Percentiles rank a stretch among this genome's conserved stretches.
These are phyloP conservation scores for Dermatemys mawii DNA, from an alignment of 2,113 vertebrate genomes.

Conservation along the genomic window DNA sequence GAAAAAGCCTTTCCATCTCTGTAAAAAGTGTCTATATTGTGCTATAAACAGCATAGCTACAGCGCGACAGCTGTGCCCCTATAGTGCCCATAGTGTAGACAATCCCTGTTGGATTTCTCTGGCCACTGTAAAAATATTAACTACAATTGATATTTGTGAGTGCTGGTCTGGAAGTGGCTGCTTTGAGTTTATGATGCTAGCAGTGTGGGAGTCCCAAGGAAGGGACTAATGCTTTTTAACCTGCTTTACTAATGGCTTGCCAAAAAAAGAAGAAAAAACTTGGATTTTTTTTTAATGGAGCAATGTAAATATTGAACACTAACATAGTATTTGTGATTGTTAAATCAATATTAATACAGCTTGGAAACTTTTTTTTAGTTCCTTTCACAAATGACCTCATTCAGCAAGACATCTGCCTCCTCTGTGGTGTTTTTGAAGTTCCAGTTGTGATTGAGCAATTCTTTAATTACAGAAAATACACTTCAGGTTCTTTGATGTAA, in stretches of 20 bases:
- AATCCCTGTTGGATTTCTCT: neutral
- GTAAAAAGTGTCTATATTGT: neutral
- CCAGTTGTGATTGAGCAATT: neutral
- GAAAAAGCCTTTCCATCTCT: neutral
- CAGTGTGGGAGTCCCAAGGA: neutral
- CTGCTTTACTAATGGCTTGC: neutral
- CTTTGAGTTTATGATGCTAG: neutral
- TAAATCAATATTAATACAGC: neutral
- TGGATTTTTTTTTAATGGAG: neutral
- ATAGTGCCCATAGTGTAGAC: neutral
- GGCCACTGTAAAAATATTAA: neutral
- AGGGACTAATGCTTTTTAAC: neutral
- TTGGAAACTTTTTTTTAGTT: neutral
- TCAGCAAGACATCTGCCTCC: neutral
- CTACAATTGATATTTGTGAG: neutral
- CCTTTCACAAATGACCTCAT: neutral
- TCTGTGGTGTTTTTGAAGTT: neutral
- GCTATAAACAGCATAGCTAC: neutral
- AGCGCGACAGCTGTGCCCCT: neutral
- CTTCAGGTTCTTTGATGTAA: neutral
- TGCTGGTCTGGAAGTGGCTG: neutral
- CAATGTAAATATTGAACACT: rapidly evolving
- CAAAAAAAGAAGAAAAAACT: neutral
- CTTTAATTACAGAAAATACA: rapidly evolving
- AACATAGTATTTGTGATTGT: rapidly evolving